Conservation (phyloP, 2,113 vertebrate species). For the Malurus elegans region DNA sequence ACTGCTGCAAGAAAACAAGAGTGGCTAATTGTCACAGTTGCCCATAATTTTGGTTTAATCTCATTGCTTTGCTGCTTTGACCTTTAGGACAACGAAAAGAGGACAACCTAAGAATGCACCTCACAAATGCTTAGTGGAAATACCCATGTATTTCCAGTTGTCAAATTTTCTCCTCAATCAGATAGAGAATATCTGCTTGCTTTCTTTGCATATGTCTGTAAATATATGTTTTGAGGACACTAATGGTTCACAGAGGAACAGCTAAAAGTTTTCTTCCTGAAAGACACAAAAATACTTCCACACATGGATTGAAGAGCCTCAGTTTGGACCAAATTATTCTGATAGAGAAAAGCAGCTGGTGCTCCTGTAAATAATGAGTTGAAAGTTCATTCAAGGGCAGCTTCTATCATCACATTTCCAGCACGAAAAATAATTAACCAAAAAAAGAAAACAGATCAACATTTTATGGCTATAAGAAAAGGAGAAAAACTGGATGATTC, state of each 20-base stretch:
- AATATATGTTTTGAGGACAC: not conserved
- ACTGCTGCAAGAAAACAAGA: not conserved
- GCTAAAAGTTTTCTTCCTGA: not conserved
- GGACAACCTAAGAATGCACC: not conserved
- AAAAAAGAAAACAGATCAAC: not conserved
- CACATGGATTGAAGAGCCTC: accelerated
- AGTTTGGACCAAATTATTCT: not conserved
- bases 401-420: not conserved
- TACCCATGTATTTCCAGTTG: not conserved
- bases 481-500: not conserved
- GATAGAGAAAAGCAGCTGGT: not conserved
- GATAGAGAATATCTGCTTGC: not conserved
- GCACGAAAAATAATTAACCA: not conserved
- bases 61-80: not conserved
- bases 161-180: not conserved
- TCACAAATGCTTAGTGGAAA: not conserved
- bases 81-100: not conserved
- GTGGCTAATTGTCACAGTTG: not conserved
- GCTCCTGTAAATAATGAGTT: not conserved
- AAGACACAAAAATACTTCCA: not conserved
- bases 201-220: not conserved
- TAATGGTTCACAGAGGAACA: not conserved
- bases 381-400: not conserved
- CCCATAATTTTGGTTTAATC: not conserved
- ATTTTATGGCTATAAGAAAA: not conserved